Evolutionary conservation across 2,113 vertebrate species (phyloP).

Genomic region (cat (Felis catus)): F.catus_Fca126_mat1.0 CM031420.1:103307501-103308000

Average conservation of each 20-base stretch:
- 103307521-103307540: constrained; percentile 66
- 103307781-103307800: background rate
- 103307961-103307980: background rate
- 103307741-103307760: background rate
- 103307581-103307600: constrained; percentile 26
- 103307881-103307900: background rate
- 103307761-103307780: background rate
- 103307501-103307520: constrained; percentile 52
- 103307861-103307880: background rate
- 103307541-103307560: constrained; percentile 59
- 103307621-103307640: background rate
- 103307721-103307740: background rate
- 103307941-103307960: background rate
- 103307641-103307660: constrained; percentile 69
- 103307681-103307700: background rate
- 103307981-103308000: background rate
- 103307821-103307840: background rate
- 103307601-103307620: background rate
- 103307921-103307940: background rate
- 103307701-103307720: background rate
- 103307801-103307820: background rate
- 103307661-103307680: constrained; percentile 40
- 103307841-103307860: background rate
- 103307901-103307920: background rate
- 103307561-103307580: background rate